phyloP scores from a whole-genome alignment of 2,113 vertebrate genomes.

The Amphilophus citrinellus region DNA sequence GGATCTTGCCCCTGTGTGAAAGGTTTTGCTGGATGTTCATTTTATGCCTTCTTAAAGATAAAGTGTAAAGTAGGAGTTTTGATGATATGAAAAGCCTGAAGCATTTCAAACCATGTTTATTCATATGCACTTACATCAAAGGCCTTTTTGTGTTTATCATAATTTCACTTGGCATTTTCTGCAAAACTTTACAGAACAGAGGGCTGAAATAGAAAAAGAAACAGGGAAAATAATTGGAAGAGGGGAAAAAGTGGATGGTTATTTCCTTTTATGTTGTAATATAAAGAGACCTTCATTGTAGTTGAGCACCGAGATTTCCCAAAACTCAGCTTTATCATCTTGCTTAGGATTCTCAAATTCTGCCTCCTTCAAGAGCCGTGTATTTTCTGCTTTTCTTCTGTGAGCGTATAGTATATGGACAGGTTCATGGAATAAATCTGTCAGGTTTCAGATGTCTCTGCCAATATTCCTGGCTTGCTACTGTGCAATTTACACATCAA shows the following conservation, averaged over 20 bases:
- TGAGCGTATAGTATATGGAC: not conserved
- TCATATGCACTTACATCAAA: slow-evolving; percentile 70
- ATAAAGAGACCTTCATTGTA: slow-evolving; percentile 62
- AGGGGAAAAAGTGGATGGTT: slow-evolving; percentile 44
- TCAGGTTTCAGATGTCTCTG: slow-evolving; percentile 7
- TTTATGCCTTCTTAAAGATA: slow-evolving; percentile 61
- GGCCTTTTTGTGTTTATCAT: slow-evolving; percentile 61
- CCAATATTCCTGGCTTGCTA: not conserved
- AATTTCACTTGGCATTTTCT: slow-evolving; percentile 61
- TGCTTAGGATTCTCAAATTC: slow-evolving; percentile 18
- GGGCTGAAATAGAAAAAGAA: not conserved
- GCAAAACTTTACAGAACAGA: slow-evolving; percentile 39
- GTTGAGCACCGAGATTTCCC: slow-evolving; percentile 34
- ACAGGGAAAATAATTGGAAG: slow-evolving; percentile 49
- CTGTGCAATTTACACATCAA: slow-evolving; percentile 24
- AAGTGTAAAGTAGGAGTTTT: slow-evolving; percentile 49
- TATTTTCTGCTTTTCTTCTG: not conserved
- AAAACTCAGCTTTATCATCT: slow-evolving; percentile 30
- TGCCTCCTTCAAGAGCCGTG: not conserved
- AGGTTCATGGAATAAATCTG: not conserved
- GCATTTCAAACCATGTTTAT: slow-evolving; percentile 65
- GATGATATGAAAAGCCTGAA: slow-evolving; percentile 59
- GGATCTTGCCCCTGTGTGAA: slow-evolving; percentile 31
- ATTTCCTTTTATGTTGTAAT: slow-evolving; percentile 66
- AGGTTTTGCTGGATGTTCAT: slow-evolving; percentile 43